phyloP scores from a whole-genome alignment of 53 echinoderm and acorn worm species.

The Holothuria leucospilota region DNA sequence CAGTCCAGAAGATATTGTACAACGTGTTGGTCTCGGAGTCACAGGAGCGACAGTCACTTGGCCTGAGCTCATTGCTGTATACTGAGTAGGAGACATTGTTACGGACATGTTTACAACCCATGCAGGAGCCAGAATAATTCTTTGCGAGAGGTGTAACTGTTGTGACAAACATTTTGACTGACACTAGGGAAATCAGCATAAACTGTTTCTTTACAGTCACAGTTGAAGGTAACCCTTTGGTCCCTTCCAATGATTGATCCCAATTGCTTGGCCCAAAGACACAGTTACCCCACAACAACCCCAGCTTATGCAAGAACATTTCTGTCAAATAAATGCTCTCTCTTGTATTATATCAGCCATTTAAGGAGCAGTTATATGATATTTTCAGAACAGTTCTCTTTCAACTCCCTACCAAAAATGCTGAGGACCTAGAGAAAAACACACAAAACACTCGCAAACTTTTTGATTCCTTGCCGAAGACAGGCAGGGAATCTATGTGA shows the following conservation, averaged over 20 bases:
- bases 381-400: too few species aligned
- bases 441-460: too few species aligned
- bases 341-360: too few species aligned
- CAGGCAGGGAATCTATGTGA: too few species aligned
- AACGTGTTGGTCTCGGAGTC: neutral
- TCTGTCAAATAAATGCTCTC: too few species aligned
- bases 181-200: neutral
- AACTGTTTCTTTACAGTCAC: slow-evolving; percentile 11
- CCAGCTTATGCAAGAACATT: too few species aligned
- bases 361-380: too few species aligned
- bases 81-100: neutral
- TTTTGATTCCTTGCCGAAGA: too few species aligned
- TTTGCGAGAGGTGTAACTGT: slow-evolving; percentile 15
- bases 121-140: slow-evolving; percentile 3
- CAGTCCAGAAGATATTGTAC: slow-evolving; percentile 3
- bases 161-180: slow-evolving; percentile 1
- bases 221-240: slow-evolving; percentile 3
- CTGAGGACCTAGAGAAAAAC: too few species aligned
- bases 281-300: too few species aligned
- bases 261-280: neutral
- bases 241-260: neutral
- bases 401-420: too few species aligned
- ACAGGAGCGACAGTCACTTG: neutral
- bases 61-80: neutral
- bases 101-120: neutral